phyloP scores from a whole-genome alignment of 1,140 invertebrate genomes.

The Hirudo medicinalis region DNA sequence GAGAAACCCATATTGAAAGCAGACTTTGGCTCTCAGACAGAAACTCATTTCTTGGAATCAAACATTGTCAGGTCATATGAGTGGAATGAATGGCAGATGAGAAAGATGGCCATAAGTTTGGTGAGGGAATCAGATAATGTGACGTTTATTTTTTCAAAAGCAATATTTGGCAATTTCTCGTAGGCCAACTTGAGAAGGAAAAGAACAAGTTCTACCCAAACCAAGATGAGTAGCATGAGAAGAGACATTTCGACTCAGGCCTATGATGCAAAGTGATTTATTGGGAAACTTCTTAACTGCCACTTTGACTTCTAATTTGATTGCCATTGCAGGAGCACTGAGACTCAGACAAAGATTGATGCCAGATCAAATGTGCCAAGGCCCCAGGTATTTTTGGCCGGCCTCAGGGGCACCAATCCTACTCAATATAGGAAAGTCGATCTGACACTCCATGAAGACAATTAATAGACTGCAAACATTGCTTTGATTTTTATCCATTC shows the following conservation, averaged over 20 bases:
- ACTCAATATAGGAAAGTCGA: slow-evolving; percentile 41
- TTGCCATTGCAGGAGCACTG: slow-evolving; percentile 33
- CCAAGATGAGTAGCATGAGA: slow-evolving; percentile 39
- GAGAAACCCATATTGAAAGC: slow-evolving; percentile 41
- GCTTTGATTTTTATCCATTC: neutral
- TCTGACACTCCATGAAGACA: slow-evolving; percentile 38
- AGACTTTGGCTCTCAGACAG: slow-evolving; percentile 56
- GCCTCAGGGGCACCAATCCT: slow-evolving; percentile 35
- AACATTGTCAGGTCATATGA: slow-evolving; percentile 55
- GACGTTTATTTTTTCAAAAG: neutral
- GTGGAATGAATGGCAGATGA: slow-evolving; percentile 64
- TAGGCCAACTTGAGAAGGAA: slow-evolving; percentile 40
- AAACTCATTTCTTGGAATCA: slow-evolving; percentile 51
- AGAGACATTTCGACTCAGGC: slow-evolving; percentile 40
- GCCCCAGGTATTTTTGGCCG: slow-evolving; percentile 38
- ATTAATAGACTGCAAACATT: slow-evolving; percentile 11
- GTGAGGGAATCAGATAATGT: slow-evolving; percentile 37
- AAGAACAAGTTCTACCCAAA: slow-evolving; percentile 40
- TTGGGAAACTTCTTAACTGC: too few relatives aligned
- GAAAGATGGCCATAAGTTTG: slow-evolving; percentile 54
- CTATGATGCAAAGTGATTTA: slow-evolving; percentile 38
- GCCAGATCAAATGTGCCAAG: slow-evolving; percentile 39
- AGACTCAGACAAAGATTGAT: slow-evolving; percentile 39
- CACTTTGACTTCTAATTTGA: too few relatives aligned
- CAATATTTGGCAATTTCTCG: neutral